Conservation (phyloP, 2,113 vertebrate species). For the Gymnocephalus cernua region DNA sequence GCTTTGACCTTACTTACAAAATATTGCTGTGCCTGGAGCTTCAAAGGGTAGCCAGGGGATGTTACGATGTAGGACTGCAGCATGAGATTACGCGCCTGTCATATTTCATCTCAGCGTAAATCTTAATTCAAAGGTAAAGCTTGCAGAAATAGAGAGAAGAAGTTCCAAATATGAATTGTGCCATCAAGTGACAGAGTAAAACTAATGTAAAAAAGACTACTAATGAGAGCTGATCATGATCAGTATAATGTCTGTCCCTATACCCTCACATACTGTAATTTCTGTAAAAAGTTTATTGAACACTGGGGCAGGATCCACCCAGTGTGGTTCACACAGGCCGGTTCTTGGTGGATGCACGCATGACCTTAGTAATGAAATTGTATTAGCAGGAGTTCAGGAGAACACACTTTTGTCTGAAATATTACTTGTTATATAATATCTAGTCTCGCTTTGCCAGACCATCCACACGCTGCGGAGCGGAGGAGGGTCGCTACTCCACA, state of each 20-base stretch:
- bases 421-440: conserved; percentile 2
- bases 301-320: background rate
- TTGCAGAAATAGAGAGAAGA: conserved; percentile 10
- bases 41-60: background rate
- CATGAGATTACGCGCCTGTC: background rate
- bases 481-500: no score
- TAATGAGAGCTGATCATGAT: background rate
- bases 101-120: background rate
- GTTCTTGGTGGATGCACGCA: background rate
- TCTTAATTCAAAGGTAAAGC: background rate
- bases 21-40: background rate
- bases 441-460: no score
- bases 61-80: background rate
- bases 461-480: no score
- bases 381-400: background rate
- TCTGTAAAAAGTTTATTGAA: conserved; percentile 16
- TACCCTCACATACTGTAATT: background rate
- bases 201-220: background rate
- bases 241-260: background rate
- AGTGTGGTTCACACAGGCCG: background rate
- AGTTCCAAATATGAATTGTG: background rate
- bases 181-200: background rate
- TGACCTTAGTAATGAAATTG: background rate
- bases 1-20: background rate
- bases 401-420: conserved; percentile 2